Conservation (phyloP, 2,888 invertebrate genomes). For the Papilio demoleus region DNA sequence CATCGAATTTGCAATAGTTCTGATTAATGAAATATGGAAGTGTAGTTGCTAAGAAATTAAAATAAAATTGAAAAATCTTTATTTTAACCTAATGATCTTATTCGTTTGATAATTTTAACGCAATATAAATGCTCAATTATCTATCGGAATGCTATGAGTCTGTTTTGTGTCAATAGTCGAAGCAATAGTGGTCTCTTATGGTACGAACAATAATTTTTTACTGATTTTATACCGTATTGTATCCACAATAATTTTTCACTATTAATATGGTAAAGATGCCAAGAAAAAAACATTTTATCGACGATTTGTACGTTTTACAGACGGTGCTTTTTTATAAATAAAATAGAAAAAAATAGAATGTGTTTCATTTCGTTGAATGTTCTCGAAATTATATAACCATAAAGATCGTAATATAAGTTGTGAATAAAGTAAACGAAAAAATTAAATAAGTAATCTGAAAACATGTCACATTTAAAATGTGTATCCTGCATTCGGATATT, state of each 20-base stretch:
- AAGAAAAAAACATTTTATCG: conserved; percentile 71
- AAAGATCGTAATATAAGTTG: neutral
- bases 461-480: too few species aligned
- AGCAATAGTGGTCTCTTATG: conserved; percentile 46
- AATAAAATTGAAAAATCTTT: neutral
- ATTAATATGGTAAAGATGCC: conserved; percentile 75
- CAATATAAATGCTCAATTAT: conserved; percentile 71
- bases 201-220: conserved; percentile 69
- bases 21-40: conserved; percentile 59
- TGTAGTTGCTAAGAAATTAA: conserved; percentile 61
- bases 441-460: too few species aligned
- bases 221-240: conserved; percentile 59
- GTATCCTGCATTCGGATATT: too few species aligned
- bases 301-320: conserved; percentile 81
- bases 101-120: conserved; percentile 45
- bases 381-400: conserved; percentile 4
- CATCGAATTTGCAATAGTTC: conserved; percentile 53
- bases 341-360: conserved; percentile 55
- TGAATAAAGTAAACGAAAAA: too few species aligned
- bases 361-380: conserved; percentile 42
- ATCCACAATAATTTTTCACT: conserved; percentile 66
- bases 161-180: conserved; percentile 43
- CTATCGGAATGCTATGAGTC: conserved; percentile 51
- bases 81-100: neutral
- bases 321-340: conserved; percentile 83